A percentile compares a stretch with the other conserved stretches of the same genome.
Evolutionary conservation across 2,113 vertebrate genomes (phyloP).

Genomic region (Sander vitreus): DNA sequence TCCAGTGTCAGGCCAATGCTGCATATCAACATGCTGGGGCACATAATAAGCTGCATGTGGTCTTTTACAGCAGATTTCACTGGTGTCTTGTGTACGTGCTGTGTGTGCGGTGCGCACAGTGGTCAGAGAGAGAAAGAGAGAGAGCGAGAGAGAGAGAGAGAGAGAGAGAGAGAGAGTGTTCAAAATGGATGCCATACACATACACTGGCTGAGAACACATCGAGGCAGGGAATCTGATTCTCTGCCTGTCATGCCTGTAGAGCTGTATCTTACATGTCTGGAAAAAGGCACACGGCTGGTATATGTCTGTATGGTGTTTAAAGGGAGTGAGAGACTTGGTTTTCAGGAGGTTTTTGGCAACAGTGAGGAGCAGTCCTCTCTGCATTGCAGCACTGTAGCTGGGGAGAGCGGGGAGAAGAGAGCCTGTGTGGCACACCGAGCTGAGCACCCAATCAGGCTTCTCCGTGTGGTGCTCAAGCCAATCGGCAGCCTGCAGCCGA

Average conservation of each 20-base stretch:
- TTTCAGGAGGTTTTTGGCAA: slow-evolving; percentile 60
- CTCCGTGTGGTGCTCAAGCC: slow-evolving; percentile 85
- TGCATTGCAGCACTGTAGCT: slow-evolving; percentile 97
- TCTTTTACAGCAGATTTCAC: slow-evolving; percentile 62
- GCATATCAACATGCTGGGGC: slow-evolving; percentile 64
- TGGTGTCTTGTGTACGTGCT: slow-evolving; percentile 63
- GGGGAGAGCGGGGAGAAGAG: slow-evolving; percentile 88
- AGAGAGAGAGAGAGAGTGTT: slow-evolving; percentile 57
- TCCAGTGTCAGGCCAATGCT: slow-evolving; percentile 56
- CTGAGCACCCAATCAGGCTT: slow-evolving; percentile 86
- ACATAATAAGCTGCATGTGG: slow-evolving; percentile 71
- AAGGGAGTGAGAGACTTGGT: slow-evolving; percentile 37
- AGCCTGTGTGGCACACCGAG: slow-evolving; percentile 85
- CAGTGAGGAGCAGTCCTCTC: slow-evolving; percentile 85
- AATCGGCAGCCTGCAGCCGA: slow-evolving; percentile 90
- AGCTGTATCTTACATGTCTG: slow-evolving; percentile 51
- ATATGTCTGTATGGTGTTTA: slow-evolving; percentile 27
- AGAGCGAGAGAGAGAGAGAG: slow-evolving; percentile 13
- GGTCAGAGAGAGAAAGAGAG: slow-evolving; percentile 50
- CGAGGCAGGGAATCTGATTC: slow-evolving; percentile 67
- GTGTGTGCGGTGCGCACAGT: slow-evolving; percentile 58
- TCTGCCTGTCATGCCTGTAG: slow-evolving; percentile 49
- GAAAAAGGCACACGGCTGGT: slow-evolving; percentile 44
- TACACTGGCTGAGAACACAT: slow-evolving; percentile 63
- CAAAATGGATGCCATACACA: slow-evolving; percentile 82